A percentile compares a stretch with the other conserved stretches of the same genome.
Conservation (phyloP, 2,797 vertebrate genomes). For the Rhinophrynus dorsalis region DNA sequence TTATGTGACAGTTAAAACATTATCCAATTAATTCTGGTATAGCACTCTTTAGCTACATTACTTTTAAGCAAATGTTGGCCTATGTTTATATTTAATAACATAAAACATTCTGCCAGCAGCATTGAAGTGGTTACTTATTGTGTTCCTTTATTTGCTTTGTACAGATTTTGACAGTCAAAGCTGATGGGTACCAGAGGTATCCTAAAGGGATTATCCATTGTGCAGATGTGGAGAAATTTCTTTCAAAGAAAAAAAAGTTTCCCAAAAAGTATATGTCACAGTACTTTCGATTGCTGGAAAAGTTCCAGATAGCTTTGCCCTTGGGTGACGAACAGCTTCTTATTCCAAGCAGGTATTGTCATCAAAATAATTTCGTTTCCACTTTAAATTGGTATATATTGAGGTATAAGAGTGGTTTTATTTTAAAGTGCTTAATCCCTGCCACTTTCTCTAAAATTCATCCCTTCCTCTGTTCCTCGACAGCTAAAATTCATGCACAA, state of each 20-base stretch:
- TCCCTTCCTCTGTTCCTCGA: too few species aligned
- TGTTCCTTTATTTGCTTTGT: conserved; percentile 31
- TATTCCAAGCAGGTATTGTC: conserved; percentile 85
- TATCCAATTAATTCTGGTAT: too few species aligned
- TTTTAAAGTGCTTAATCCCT: too few species aligned
- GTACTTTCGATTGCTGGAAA: conserved; percentile 92
- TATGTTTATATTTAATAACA: too few species aligned
- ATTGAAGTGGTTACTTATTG: neutral
- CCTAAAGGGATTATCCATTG: conserved; percentile 85
- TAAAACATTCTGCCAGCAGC: too few species aligned
- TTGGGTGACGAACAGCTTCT: conserved; percentile 88
- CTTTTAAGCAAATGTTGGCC: too few species aligned
- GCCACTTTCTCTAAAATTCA: too few species aligned
- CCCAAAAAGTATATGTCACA: conserved; percentile 82
- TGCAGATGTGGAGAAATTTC: conserved; percentile 80
- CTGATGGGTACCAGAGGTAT: conserved; percentile 71
- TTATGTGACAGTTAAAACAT: too few species aligned
- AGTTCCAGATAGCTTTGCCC: conserved; percentile 92
- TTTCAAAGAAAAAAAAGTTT: conserved; percentile 83
- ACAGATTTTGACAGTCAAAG: conserved; percentile 83
- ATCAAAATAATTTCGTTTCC: neutral
- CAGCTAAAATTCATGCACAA: too few species aligned
- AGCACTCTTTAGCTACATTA: too few species aligned
- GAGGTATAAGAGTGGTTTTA: too few species aligned
- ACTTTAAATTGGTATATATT: too few species aligned